Conservation (phyloP, 2,888 invertebrate species). For the Pteria penguin region DNA sequence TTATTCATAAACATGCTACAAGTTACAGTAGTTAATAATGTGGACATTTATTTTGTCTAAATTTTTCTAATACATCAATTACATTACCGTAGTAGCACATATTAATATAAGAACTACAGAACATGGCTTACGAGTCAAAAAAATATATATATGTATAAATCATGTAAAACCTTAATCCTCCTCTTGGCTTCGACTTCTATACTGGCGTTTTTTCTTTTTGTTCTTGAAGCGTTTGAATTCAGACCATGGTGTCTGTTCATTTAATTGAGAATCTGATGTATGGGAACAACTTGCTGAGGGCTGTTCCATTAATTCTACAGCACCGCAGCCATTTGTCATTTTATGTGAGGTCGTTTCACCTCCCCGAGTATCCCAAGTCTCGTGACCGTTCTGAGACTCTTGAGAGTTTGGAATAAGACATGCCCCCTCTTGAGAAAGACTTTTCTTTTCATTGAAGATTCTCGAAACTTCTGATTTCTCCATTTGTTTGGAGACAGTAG, state of each 20-base stretch:
- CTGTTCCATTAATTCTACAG: background rate
- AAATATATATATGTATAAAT: too few species aligned
- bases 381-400: background rate
- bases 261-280: background rate
- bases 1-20: too few species aligned
- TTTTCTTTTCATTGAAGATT: background rate
- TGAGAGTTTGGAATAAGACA: constrained; percentile 12
- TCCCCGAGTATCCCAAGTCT: background rate
- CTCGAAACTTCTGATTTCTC: background rate
- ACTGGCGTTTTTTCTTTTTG: constrained; percentile 56
- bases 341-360: background rate
- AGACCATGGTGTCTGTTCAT: constrained; percentile 24
- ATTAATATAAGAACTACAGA: too few species aligned
- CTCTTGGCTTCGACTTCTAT: constrained; percentile 54
- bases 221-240: constrained; percentile 70
- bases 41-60: too few species aligned
- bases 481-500: background rate
- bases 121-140: too few species aligned
- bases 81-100: too few species aligned
- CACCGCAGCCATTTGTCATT: constrained; percentile 21
- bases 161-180: too few species aligned
- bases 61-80: too few species aligned
- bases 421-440: background rate
- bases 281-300: background rate
- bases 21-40: too few species aligned